phyloP scores from a whole-genome alignment of 37 sponge, comb jelly and placozoan genomes.

The Trichoplax adhaerens region DNA sequence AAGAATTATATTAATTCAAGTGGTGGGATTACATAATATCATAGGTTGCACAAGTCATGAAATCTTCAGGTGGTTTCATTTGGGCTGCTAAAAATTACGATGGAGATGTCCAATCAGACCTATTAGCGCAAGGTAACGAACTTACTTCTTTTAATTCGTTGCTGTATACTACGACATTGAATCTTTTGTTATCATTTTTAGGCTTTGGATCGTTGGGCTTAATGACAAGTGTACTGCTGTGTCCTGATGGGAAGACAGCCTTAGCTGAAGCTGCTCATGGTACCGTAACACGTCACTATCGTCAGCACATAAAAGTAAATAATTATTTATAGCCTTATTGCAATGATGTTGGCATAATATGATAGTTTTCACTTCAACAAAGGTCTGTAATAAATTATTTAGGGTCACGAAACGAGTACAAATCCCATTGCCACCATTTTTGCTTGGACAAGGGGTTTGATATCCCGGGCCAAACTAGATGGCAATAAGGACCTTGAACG shows the following conservation, averaged over 20 bases:
- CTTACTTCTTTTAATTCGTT: too few relatives aligned
- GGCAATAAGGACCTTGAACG: conserved; percentile 10
- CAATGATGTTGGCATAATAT: neutral
- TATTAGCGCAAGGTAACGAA: conserved; percentile 20
- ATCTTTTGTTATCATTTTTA: neutral
- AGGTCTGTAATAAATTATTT: neutral
- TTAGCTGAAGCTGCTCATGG: conserved; percentile 30
- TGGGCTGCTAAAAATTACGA: conserved; percentile 35
- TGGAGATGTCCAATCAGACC: conserved; percentile 29
- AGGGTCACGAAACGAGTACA: conserved; percentile 1
- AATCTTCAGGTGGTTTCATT: conserved; percentile 24
- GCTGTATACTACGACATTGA: neutral
- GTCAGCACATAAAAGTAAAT: conserved; percentile 17
- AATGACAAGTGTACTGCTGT: conserved; percentile 22
- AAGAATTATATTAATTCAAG: neutral
- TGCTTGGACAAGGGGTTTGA: conserved; percentile 15
- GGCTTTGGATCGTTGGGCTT: conserved; percentile 20
- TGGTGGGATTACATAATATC: neutral
- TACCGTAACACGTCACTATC: conserved; percentile 24
- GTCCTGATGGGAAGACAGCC: conserved; percentile 26
- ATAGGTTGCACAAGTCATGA: conserved; percentile 18
- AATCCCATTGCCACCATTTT: conserved; percentile 7
- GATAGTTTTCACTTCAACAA: neutral
- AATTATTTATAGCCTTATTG: neutral
- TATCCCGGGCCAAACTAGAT: conserved; percentile 14